Evolutionary conservation across 2,888 invertebrate genomes (phyloP), one percentile per base, ranked within the genome.

Genomic region (Lymantria monacha): DNA sequence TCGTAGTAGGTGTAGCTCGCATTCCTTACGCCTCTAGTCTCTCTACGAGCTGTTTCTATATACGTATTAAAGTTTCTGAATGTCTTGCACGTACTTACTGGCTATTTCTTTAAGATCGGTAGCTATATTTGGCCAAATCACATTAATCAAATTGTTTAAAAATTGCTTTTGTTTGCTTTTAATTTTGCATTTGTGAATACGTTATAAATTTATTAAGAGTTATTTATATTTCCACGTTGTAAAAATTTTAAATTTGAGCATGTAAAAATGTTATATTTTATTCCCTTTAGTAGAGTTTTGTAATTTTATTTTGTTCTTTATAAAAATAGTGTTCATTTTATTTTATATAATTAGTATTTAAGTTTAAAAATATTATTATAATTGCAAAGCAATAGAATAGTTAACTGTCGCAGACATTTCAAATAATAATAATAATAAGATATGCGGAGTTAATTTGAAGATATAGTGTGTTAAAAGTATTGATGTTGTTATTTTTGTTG

Each of bases 401-500:
- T 33, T 33, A 33, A 7, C 1, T 33, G 33, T 33, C 33, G 7
- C 33, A 33, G 33, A 33, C 33, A 10, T 33, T 22, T 22, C 5
- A 22, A 22, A 22, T 33, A 45, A 49, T 43, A 54, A 46, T 55
- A 55, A 55, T 46, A 46, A 22, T 60, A 58, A 40, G 12, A 9
- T 22, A 50, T 57, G 54, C 46, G 47, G 14, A 48, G 43, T 46
- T 51, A 37, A 44, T 57, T 53, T 53, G 51, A 54, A 61, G 50
- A 57, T 50, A 63, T 3, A 7, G 55, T 61, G 51, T 56, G 41
- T 22, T 53, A 43, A 51, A 53, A 46, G n/a, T 22, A 43, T 66
- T 60, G 44, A 53, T 56, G 45, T 53, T 55, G 48, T 64, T 64
- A 64, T 55, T 63, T 59, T 59, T 61, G 60, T 74, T 70, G 43